A percentile compares a stretch with the other conserved stretches of the same genome.
These are phyloP conservation scores for Hymenochirus boettgeri DNA, from an alignment of 2,113 vertebrate genomes.

Conservation along the genomic window DNA sequence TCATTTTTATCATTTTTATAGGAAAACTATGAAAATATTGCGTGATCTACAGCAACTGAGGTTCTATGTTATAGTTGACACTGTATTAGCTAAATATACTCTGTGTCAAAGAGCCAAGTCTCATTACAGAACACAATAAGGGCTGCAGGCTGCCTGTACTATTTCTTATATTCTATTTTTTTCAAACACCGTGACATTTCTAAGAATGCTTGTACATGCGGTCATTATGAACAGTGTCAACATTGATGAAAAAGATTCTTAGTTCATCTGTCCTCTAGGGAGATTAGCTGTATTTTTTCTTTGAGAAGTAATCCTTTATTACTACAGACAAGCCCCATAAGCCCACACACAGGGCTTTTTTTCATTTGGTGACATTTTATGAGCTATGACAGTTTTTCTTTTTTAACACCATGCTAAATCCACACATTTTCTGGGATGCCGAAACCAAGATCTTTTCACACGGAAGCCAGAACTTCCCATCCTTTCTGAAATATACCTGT, in stretches of 20 bases:
- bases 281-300: conserved; percentile 28
- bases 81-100: not conserved
- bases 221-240: conserved; percentile 34
- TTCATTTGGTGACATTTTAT: conserved; percentile 29
- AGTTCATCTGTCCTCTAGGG: conserved; percentile 17
- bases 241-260: conserved; percentile 30
- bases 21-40: conserved; percentile 10
- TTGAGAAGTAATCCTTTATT: conserved; percentile 34
- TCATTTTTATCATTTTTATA: not conserved
- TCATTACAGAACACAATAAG: not conserved
- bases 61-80: conserved; percentile 10
- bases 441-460: conserved; percentile 17
- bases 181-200: conserved; percentile 33
- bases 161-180: conserved; percentile 8
- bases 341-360: conserved; percentile 38
- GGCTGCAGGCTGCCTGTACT: not conserved
- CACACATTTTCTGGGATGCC: conserved; percentile 15
- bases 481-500: conserved; percentile 26
- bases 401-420: conserved; percentile 5
- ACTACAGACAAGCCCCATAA: conserved; percentile 36
- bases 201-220: conserved; percentile 18
- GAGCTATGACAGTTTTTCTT: conserved; percentile 33
- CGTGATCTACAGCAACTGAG: not conserved
- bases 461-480: conserved; percentile 21
- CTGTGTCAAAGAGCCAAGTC: not conserved